These are phyloP conservation scores for Temnothorax longispinosus DNA, from an alignment of 1,140 invertebrate species.

Conservation along the genomic window DNA sequence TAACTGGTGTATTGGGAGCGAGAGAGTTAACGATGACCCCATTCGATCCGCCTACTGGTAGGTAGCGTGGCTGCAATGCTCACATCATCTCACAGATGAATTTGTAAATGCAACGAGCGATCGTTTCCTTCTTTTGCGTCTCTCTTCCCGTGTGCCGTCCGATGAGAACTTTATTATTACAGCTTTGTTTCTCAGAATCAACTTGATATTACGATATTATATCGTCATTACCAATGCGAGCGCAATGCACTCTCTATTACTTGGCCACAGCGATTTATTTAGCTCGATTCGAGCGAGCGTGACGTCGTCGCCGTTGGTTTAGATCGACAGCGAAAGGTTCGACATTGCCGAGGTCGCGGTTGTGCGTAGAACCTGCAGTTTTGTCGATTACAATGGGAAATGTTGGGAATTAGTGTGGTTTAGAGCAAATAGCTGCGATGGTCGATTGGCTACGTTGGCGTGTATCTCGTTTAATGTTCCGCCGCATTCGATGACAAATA, in stretches of 20 bases:
- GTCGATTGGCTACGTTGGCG: constrained; percentile 35
- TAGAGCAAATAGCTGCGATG: constrained; percentile 41
- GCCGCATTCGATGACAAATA: not conserved
- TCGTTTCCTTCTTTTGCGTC: constrained; percentile 18
- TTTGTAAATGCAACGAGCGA: constrained; percentile 18
- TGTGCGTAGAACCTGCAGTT: constrained; percentile 70
- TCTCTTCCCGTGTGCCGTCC: not conserved
- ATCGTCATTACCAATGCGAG: constrained; percentile 34
- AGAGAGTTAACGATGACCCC: constrained; percentile 16
- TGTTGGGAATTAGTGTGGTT: constrained; percentile 73
- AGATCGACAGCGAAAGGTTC: constrained; percentile 80
- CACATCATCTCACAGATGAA: constrained; percentile 62
- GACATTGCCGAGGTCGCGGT: constrained; percentile 78
- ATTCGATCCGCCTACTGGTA: not conserved
- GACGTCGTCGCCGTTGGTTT: constrained; percentile 55
- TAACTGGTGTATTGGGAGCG: not conserved
- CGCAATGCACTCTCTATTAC: constrained; percentile 37
- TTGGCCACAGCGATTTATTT: constrained; percentile 60
- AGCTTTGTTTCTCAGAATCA: constrained; percentile 45
- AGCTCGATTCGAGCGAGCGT: constrained; percentile 56
- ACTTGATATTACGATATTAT: constrained; percentile 41
- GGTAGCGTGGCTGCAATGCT: not conserved
- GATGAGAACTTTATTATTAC: constrained; percentile 40
- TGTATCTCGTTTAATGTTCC: not conserved
- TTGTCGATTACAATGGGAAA: constrained; percentile 73